Conservation (phyloP, 2,797 vertebrate species). For the Lates japonicus region DNA sequence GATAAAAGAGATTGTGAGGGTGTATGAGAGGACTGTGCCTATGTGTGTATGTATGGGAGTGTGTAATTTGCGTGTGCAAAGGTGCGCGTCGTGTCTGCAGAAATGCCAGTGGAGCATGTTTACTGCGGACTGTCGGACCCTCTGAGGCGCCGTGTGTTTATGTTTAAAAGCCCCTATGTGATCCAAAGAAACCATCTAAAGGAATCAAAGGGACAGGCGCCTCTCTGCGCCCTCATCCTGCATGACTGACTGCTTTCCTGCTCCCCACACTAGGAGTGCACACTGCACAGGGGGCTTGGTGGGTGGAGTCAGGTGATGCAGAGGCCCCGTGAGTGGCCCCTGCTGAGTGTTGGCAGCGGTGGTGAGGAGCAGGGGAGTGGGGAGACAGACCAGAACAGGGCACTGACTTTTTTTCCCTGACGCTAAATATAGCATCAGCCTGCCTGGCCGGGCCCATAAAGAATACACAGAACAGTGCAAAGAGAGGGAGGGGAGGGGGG, state of each 20-base stretch:
- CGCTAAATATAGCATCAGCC: conserved; percentile 77
- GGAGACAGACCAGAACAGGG: conserved; percentile 55
- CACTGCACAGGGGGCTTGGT: not conserved
- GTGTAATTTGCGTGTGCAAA: conserved; percentile 21
- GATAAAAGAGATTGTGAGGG: conserved; percentile 38
- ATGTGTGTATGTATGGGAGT: conserved; percentile 5
- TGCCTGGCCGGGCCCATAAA: conserved; percentile 50
- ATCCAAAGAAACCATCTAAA: conserved; percentile 31
- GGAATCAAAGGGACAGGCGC: conserved; percentile 31
- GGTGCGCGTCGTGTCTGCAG: conserved; percentile 11
- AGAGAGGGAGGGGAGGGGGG: conserved; percentile 2
- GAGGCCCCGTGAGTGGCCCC: conserved; percentile 27
- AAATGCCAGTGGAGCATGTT: conserved; percentile 17
- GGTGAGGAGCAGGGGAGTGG: conserved; percentile 12
- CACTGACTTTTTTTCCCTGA: conserved; percentile 47
- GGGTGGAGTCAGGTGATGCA: conserved; percentile 42
- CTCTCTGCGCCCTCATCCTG: conserved; percentile 32
- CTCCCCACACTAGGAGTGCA: conserved; percentile 1
- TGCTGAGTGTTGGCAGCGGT: conserved; percentile 13
- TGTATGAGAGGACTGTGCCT: conserved; percentile 4
- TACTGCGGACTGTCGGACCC: conserved; percentile 3
- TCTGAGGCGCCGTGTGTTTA: conserved; percentile 18
- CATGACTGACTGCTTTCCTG: conserved; percentile 23
- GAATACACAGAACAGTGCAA: conserved; percentile 60
- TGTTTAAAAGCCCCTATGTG: conserved; percentile 31